Evolutionary conservation across 2,797 vertebrate genomes (phyloP).

Genomic region (Hydrophis major): DNA sequence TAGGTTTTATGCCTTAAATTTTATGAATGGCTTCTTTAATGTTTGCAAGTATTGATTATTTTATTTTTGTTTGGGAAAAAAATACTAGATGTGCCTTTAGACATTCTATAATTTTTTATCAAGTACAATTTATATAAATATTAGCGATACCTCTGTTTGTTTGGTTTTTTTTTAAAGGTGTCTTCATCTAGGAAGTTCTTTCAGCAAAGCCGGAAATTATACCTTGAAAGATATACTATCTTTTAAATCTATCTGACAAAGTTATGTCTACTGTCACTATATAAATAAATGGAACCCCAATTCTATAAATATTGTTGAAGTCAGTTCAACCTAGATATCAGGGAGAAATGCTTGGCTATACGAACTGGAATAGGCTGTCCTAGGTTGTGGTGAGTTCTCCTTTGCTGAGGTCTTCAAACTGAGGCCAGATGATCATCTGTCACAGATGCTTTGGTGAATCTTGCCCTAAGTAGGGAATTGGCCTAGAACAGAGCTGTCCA

Average conservation of each 20-base stretch:
- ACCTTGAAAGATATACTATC: neutral
- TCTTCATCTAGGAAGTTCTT: neutral
- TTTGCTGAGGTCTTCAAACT: neutral
- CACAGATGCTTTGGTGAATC: neutral
- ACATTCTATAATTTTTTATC: slow-evolving; percentile 23
- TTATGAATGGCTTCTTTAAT: neutral
- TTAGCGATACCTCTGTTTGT: neutral
- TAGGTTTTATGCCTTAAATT: neutral
- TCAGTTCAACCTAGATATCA: neutral
- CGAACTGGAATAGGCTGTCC: neutral
- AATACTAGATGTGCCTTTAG: neutral
- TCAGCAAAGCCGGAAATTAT: neutral
- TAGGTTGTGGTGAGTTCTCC: neutral
- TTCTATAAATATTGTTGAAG: neutral
- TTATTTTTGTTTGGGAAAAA: neutral
- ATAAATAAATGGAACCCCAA: neutral
- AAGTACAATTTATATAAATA: neutral
- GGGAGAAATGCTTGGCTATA: neutral
- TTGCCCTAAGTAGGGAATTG: neutral
- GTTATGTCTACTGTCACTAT: neutral
- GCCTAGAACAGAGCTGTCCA: neutral
- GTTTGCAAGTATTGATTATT: neutral
- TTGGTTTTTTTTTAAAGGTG: too few relatives aligned
- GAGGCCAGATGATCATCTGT: neutral
- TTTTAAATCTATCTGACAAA: fast-evolving